Base-by-base conservation (phyloP, 2,113 vertebrate genomes). In the Hyperopisus bebe region DNA sequence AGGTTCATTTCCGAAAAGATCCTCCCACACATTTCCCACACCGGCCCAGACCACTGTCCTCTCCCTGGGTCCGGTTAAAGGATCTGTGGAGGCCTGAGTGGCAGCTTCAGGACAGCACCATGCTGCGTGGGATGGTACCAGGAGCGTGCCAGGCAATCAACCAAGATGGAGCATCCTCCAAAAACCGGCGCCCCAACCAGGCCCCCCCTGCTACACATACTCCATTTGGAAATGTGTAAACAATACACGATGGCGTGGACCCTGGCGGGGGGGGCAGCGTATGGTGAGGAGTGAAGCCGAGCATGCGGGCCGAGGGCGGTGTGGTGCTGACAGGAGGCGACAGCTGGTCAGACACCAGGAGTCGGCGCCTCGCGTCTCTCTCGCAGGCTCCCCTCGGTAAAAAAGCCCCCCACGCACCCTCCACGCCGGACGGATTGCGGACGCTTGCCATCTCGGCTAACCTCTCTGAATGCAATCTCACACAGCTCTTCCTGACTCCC, bases 261-360 rank as follows among this genome's bases (percentile, higher is more conserved):
- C 19, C 42, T 11, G 82, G 82, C 6, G 21, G 11, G 24, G 27
- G 47, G 39, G 58, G 58, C 24, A 42, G n/a, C 24, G 24, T 35
- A 35, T 31, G 48, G 82, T 6, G 47, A 86, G 84, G 47, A 53
- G 7, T 6, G 44, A 50, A 27, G n/a, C 84, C 4, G 48, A 53
- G n/a, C 47, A 3, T 31, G 7, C 13, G 0, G 48, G 27, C n/a
- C 85, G 48, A 86, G 6, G 85, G n/a, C 85, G 4, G n/a, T 27
- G 85, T 86, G 85, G 13, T 10, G 24, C n/a, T 50, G 85, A 86
- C 48, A 35, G 48, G 48, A 53, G 48, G 48, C 47, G 85, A 86
- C 85, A 86, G 85, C 85, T 86, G 85, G 13, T 51, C 47, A 11
- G 24, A 27, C 85, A 86, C 85, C 85, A 53, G 48, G 48, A 50